phyloP scores from a whole-genome alignment of 2,113 vertebrate species.

The Pomatostomus ruficeps region DNA sequence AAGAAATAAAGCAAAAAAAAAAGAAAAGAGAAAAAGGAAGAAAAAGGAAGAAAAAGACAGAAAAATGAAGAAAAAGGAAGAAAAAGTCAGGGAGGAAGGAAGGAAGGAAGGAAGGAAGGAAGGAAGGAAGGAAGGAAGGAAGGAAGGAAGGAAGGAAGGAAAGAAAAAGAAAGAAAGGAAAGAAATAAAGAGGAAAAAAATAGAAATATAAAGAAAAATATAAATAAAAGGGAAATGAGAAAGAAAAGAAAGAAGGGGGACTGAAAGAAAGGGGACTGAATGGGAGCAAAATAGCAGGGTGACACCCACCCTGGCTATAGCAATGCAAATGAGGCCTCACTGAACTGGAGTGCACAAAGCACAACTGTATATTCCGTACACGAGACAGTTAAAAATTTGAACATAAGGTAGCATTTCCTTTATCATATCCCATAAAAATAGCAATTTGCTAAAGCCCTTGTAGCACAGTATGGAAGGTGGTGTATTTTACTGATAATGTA shows the following conservation, averaged over 20 bases:
- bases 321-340: constrained; percentile 24
- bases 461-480: constrained; percentile 92
- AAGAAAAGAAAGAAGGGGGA: background rate
- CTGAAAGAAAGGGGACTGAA: background rate
- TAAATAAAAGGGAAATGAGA: too few relatives aligned
- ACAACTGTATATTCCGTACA: constrained; percentile 67
- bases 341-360: background rate
- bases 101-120: too few relatives aligned
- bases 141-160: fast-evolving
- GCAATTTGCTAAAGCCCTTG: constrained; percentile 92
- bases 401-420: constrained; percentile 94
- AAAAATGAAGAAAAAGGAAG: background rate
- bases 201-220: too few relatives aligned
- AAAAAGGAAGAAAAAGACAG: too few relatives aligned
- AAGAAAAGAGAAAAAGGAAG: fast-evolving
- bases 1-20: background rate
- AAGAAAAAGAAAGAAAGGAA: fast-evolving
- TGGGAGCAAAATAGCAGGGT: background rate
- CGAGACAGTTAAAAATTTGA: constrained; percentile 88
- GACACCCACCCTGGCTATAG: background rate
- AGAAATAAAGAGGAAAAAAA: fast-evolving
- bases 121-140: fast-evolving
- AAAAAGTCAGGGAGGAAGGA: background rate
- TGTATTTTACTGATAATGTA: constrained; percentile 91
- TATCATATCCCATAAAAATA: constrained; percentile 97